Percentiles rank a stretch among this genome's conserved stretches.
Conservation (phyloP, 2,888 invertebrate species). For the Flexamia atlantica region DNA sequence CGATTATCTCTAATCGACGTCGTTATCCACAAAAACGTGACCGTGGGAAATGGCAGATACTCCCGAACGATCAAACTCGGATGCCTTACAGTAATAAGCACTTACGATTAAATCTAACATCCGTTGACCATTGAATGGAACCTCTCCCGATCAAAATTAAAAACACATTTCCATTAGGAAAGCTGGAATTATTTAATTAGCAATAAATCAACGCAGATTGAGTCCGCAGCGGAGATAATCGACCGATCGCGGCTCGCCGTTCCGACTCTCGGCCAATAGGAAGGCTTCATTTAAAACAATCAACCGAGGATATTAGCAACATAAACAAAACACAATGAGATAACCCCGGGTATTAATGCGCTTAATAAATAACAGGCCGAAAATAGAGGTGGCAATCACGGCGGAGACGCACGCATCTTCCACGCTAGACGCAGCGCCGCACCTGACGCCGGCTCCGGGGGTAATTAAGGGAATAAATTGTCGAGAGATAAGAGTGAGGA, state of each 20-base stretch:
- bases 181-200: constrained; percentile 52
- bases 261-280: constrained; percentile 19
- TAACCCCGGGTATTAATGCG: constrained; percentile 31
- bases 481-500: not conserved
- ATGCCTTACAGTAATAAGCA: constrained; percentile 24
- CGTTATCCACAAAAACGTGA: constrained; percentile 16
- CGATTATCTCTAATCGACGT: not conserved
- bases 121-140: constrained; percentile 10
- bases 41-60: not conserved
- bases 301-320: constrained; percentile 47
- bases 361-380: constrained; percentile 17
- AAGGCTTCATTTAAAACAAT: constrained; percentile 45
- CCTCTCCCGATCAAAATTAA: constrained; percentile 46
- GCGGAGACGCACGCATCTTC: not conserved
- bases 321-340: constrained; percentile 54
- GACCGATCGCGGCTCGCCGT: not conserved
- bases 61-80: constrained; percentile 3
- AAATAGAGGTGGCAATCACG: constrained; percentile 46
- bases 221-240: constrained; percentile 34
- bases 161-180: constrained; percentile 36
- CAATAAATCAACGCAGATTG: constrained; percentile 44
- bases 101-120: constrained; percentile 25
- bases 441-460: not conserved
- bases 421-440: not conserved
- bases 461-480: constrained; percentile 57